phyloP scores from a whole-genome alignment of 1,140 invertebrate genomes.

The Aphis gossypii region DNA sequence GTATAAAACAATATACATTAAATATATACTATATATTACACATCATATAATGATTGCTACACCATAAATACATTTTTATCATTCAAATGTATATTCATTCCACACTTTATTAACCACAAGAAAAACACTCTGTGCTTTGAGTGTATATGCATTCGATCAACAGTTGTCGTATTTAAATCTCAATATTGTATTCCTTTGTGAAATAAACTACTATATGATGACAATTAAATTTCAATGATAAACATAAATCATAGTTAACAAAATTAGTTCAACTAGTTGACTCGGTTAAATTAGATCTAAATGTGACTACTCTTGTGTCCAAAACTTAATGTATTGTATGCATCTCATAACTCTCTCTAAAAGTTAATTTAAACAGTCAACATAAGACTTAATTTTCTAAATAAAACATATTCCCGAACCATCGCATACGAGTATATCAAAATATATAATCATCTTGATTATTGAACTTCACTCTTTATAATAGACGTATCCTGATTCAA shows the following conservation, averaged over 20 bases:
- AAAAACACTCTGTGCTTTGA: neutral
- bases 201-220: neutral
- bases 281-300: neutral
- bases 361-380: neutral
- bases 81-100: neutral
- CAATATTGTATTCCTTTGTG: neutral
- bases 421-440: neutral
- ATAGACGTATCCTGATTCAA: neutral
- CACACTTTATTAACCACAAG: neutral
- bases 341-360: neutral
- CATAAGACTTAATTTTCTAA: neutral
- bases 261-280: neutral
- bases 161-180: neutral
- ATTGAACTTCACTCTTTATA: neutral
- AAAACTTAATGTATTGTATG: neutral
- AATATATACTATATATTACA: neutral
- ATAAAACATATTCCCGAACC: too few relatives aligned
- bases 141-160: neutral
- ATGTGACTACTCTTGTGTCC: neutral
- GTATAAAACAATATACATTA: neutral
- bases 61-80: neutral
- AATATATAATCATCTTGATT: neutral
- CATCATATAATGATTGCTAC: too few relatives aligned
- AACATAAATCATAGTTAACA: too few relatives aligned
- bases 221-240: too few relatives aligned